These are phyloP conservation scores for Drosophila murphyi DNA, from an alignment of 1,140 invertebrate species.

Conservation along the genomic window DNA sequence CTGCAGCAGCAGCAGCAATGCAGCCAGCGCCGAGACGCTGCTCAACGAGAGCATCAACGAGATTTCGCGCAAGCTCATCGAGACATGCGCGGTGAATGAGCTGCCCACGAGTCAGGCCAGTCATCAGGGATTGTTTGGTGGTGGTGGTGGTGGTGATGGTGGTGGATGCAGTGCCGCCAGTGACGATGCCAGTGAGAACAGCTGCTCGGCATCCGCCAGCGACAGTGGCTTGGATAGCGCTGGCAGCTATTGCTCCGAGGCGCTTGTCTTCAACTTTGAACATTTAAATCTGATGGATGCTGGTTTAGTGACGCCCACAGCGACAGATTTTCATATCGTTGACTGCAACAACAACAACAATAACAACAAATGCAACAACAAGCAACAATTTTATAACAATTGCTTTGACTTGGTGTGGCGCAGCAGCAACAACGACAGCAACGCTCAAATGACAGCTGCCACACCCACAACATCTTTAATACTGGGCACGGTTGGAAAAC, in stretches of 20 bases:
- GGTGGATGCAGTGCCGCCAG: constrained; percentile 1
- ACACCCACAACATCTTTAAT: constrained; percentile 73
- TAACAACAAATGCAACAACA: constrained; percentile 35
- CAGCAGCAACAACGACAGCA: constrained; percentile 45
- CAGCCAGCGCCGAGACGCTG: constrained; percentile 63
- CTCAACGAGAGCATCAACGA: constrained; percentile 79
- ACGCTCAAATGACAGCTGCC: constrained; percentile 71
- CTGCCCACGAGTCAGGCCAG: constrained; percentile 10
- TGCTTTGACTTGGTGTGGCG: constrained; percentile 79
- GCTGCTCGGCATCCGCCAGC: constrained; percentile 52
- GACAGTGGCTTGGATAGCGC: constrained; percentile 81
- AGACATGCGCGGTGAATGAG: constrained; percentile 62
- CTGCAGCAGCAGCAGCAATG: constrained; percentile 5
- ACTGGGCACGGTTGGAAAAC: constrained; percentile 73
- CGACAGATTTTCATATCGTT: constrained; percentile 58
- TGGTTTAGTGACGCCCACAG: constrained; percentile 59
- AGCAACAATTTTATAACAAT: constrained; percentile 75
- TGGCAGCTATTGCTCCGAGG: constrained; percentile 70
- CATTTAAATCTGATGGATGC: constrained; percentile 79
- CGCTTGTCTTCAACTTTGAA: constrained; percentile 82
- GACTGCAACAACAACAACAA: constrained; percentile 73
- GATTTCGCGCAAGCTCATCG: constrained; percentile 82
- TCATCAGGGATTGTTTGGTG: no score
- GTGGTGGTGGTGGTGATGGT: neutral
- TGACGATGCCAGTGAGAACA: constrained; percentile 48